phyloP scores from a whole-genome alignment of 1,140 invertebrate species.

The Anthonomus grandis region DNA sequence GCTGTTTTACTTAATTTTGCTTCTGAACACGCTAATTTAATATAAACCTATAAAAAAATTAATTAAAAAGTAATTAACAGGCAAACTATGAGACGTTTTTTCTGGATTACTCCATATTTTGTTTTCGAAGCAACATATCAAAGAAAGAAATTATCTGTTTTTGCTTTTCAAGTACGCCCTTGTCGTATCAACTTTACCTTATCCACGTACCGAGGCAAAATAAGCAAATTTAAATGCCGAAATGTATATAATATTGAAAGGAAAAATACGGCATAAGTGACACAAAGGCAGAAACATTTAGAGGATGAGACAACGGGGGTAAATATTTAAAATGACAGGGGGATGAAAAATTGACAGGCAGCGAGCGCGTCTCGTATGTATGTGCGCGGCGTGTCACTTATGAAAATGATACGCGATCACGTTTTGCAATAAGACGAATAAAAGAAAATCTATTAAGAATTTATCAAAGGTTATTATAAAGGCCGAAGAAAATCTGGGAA shows the following conservation, averaged over 20 bases:
- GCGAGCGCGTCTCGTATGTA: not conserved
- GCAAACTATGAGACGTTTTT: too few species aligned
- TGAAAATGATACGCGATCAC: constrained; percentile 22
- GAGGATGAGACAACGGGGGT: constrained; percentile 20
- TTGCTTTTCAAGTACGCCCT: not conserved
- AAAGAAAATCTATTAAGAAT: constrained; percentile 17
- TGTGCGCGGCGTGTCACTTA: constrained; percentile 14
- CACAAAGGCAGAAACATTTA: constrained; percentile 20
- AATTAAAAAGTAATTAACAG: too few species aligned
- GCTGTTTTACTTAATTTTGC: too few species aligned
- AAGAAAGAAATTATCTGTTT: too few species aligned
- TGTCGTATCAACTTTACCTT: too few species aligned
- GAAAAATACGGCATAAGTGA: constrained; percentile 15
- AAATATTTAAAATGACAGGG: constrained; percentile 23
- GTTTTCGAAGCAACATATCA: too few species aligned
- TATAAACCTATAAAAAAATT: too few species aligned
- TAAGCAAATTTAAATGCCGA: constrained; percentile 15
- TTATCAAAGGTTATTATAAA: too few species aligned
- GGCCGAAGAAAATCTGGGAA: too few species aligned
- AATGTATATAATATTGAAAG: constrained; percentile 19
- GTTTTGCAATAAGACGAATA: constrained; percentile 13
- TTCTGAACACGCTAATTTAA: too few species aligned
- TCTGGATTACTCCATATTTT: too few species aligned
- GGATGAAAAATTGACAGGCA: constrained; percentile 23
- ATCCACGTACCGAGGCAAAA: not conserved